Conservation (phyloP, 1,140 invertebrate species). For the Meteorus sp. region DNA sequence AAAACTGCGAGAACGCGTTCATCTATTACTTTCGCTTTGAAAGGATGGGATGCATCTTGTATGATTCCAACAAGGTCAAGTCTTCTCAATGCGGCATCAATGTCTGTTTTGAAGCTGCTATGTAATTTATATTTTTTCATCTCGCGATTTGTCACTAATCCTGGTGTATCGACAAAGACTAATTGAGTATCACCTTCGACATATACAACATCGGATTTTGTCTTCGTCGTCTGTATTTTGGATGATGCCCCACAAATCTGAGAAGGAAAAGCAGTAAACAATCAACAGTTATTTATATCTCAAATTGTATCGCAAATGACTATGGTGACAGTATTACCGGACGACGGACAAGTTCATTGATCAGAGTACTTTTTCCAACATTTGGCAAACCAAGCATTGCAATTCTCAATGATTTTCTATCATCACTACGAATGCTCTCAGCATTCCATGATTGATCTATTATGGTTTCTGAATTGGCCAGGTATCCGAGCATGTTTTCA, state of each 20-base stretch:
- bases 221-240: constrained; percentile 88
- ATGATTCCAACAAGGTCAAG: constrained; percentile 85
- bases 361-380: constrained; percentile 91
- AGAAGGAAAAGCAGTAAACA: constrained; percentile 17
- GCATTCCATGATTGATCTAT: constrained; percentile 6
- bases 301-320: constrained; percentile 6
- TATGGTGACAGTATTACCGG: constrained; percentile 62
- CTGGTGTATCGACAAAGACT: constrained; percentile 87
- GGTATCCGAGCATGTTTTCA: too few relatives aligned
- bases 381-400: constrained; percentile 90
- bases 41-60: constrained; percentile 79
- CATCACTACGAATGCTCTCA: constrained; percentile 7
- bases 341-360: constrained; percentile 81
- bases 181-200: constrained; percentile 78
- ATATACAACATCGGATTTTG: constrained; percentile 71
- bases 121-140: constrained; percentile 70
- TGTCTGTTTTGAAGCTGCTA: constrained; percentile 67
- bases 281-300: constrained; percentile 2
- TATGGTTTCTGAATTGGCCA: too few relatives aligned
- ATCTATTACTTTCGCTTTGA: constrained; percentile 69
- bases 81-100: constrained; percentile 66
- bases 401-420: constrained; percentile 68
- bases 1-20: constrained; percentile 71
- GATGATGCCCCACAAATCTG: constrained; percentile 84
- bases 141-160: constrained; percentile 70